Evolutionary conservation across 1,140 invertebrate genomes (phyloP), one percentile per base, ranked within the genome.

Genomic region (Stegodyphus dumicola): DNA sequence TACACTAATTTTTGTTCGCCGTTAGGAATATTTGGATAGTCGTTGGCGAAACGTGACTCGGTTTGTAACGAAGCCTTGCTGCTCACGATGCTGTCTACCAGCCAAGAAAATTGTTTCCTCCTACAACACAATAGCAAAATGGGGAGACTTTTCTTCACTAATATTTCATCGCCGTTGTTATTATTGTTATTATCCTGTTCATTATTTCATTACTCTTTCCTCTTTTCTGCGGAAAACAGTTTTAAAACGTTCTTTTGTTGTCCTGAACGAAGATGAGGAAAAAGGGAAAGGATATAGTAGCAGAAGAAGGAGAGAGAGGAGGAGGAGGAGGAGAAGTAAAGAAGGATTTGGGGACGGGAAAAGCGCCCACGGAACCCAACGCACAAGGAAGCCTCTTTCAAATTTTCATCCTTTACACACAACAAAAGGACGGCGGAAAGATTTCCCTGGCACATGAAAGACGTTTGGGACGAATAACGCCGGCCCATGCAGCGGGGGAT

Each of bases 201-300:
- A 80, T 80, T 80, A 80, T 80, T 80, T 80, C 77, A 80, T 80
- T 80, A 80, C 67, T 80, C 77, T 67, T 67, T n/a, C 65, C 65
- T 54, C 65, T 17, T 49, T 33, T 18, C 60, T 11, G 53, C 60
- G 18, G 33, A 77, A 77, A 77, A 77, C 33, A 77, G 56, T 64
- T 77, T 77, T 49, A 77, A 77, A 77, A 60, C 75, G 75, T 15
- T 65, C 75, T 65, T 76, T 65, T 76, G 60, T 77, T 66, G 75
- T 65, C 48, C 60, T 5, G 60, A 10, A 13, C 17, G 18, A 48
- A 60, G 53, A 60, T 56, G 33, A 33, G 33, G 33, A 33, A 33
- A 33, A 33, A 49, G 33, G 7, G 9, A 75, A 48, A 53, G 48
- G 53, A 48, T 56, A 56, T 6, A 33, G 65, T 93, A 91, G 66